Percentiles rank a stretch among this genome's conserved stretches.
Evolutionary conservation across 2,113 vertebrate species (phyloP).

Genomic region (Pterophyllum scalare): DNA sequence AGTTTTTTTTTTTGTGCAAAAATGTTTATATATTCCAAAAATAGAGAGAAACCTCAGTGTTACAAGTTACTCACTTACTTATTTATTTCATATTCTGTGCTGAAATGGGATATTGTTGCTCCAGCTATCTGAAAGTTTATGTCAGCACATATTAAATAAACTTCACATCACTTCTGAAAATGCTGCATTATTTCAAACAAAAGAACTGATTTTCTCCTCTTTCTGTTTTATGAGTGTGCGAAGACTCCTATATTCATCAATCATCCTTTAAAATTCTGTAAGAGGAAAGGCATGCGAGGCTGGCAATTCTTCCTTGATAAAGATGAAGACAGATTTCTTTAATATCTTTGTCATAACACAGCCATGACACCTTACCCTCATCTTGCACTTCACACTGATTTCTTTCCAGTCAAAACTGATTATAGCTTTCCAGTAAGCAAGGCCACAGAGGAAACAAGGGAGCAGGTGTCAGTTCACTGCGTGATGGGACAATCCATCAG

Average conservation of each 20-base stretch:
- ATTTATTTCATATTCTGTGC: neutral
- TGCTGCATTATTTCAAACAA: conserved; percentile 4
- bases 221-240: conserved; percentile 23
- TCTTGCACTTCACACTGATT: conserved; percentile 24
- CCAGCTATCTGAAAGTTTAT: neutral
- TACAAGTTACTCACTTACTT: neutral
- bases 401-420: conserved; percentile 60
- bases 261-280: conserved; percentile 31
- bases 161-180: conserved; percentile 8
- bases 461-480: conserved; percentile 27
- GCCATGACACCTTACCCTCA: conserved; percentile 27
- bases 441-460: neutral
- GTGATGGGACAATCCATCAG: conserved; percentile 24
- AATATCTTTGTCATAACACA: conserved; percentile 61
- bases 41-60: neutral
- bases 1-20: neutral
- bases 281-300: neutral
- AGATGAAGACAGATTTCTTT: conserved; percentile 65
- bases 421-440: conserved; percentile 34
- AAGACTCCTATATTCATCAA: conserved; percentile 3
- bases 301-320: conserved; percentile 5
- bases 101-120: neutral
- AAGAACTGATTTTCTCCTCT: conserved; percentile 13
- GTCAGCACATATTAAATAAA: conserved; percentile 12
- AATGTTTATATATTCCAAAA: conserved; percentile 13